Conservation (phyloP, 2,797 vertebrate species). For the Lagocephalus sceleratus region DNA sequence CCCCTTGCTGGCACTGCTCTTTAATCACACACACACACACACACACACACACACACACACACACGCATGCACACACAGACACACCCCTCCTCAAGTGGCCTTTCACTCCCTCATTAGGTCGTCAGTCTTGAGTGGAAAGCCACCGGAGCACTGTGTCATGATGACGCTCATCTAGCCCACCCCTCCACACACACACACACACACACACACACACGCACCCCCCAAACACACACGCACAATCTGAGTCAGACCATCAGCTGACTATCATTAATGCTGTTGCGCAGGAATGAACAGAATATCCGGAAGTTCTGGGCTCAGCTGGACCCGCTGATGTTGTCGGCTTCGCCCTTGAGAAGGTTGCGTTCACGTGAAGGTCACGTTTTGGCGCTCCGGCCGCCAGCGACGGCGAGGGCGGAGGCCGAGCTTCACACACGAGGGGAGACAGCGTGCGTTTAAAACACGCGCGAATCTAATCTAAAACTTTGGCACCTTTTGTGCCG, state of each 20-base stretch:
- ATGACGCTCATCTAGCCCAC: constrained; percentile 20
- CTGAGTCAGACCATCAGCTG: constrained; percentile 56
- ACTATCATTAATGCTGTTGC: constrained; percentile 65
- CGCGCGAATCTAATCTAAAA: too few species aligned
- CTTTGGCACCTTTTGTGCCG: too few species aligned
- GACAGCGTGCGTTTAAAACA: too few species aligned
- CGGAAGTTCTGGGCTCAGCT: constrained; percentile 5
- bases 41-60: constrained; percentile 28
- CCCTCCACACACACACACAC: constrained; percentile 10
- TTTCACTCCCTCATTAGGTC: constrained; percentile 72
- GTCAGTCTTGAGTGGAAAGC: constrained; percentile 61
- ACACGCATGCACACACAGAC: neutral
- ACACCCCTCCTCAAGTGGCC: constrained; percentile 54
- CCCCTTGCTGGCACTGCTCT: constrained; percentile 63
- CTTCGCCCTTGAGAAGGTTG: neutral
- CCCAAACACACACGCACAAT: constrained; percentile 34
- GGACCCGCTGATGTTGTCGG: neutral
- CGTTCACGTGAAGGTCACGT: neutral
- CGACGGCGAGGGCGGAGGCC: too few species aligned
- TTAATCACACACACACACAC: constrained; percentile 63
- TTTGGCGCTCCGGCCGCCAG: too few species aligned
- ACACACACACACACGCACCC: constrained; percentile 21
- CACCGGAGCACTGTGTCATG: constrained; percentile 49
- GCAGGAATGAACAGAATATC: constrained; percentile 58
- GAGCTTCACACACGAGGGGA: too few species aligned